Conservation (phyloP, 1,140 invertebrate genomes). For the Micrasema minimum region DNA sequence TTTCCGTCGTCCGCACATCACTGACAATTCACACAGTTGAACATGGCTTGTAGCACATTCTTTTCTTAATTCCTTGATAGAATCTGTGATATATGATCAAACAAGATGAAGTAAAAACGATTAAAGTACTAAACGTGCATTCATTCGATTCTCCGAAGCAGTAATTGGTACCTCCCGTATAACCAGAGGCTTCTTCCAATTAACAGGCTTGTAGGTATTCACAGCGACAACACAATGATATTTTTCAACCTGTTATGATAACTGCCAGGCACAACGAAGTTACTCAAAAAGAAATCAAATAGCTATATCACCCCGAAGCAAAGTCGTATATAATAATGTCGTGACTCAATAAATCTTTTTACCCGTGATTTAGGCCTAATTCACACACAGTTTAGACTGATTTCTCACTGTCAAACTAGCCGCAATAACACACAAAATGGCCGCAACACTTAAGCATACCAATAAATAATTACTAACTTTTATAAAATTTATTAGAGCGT, state of each 20-base stretch:
- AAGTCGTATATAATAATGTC: neutral
- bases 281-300: neutral
- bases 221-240: neutral
- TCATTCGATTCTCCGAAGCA: neutral
- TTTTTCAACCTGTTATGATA: conserved; percentile 25
- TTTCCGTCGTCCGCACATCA: too few relatives aligned
- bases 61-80: neutral
- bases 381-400: neutral
- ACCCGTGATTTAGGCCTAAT: conserved; percentile 4
- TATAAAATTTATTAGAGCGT: too few relatives aligned
- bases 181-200: conserved; percentile 1
- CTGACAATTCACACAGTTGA: too few relatives aligned
- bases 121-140: neutral
- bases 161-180: conserved; percentile 4
- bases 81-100: neutral
- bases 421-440: neutral
- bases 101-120: neutral
- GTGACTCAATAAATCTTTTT: conserved; percentile 14
- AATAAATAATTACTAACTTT: too few relatives aligned
- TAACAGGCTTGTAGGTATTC: neutral
- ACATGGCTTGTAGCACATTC: neutral
- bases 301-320: neutral
- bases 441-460: too few relatives aligned
- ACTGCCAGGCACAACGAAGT: neutral
- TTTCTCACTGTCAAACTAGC: conserved; percentile 9